Conservation (phyloP, 2,797 vertebrate genomes). For the Muscicapa striata region DNA sequence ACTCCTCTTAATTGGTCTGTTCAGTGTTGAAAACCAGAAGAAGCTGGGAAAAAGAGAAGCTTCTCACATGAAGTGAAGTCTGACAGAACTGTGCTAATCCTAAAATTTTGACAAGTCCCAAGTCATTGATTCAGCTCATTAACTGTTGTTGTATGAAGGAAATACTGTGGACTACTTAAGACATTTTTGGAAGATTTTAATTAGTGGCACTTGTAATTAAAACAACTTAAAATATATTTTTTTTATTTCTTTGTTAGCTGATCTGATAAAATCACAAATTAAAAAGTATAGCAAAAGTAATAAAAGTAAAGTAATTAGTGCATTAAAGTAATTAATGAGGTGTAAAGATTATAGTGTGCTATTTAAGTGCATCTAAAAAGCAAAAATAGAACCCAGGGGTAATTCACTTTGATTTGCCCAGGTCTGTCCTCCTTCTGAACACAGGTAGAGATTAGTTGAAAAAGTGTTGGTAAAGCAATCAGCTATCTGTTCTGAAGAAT, state of each 20-base stretch:
- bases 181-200: background rate
- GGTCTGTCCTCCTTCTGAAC: background rate
- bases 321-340: background rate
- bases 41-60: background rate
- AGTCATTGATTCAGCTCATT: background rate
- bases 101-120: background rate
- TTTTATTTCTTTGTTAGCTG: background rate
- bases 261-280: background rate
- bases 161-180: background rate
- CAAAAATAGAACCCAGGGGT: background rate
- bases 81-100: background rate
- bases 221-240: background rate
- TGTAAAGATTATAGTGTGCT: background rate
- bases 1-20: background rate
- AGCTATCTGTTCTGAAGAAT: background rate
- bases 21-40: constrained; percentile 9
- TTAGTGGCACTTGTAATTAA: background rate
- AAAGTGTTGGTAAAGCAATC: background rate
- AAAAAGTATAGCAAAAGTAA: background rate
- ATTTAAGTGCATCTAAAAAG: background rate
- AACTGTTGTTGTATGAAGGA: background rate
- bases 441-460: background rate
- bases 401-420: background rate
- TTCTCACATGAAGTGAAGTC: background rate
- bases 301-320: background rate